phyloP scores from a whole-genome alignment of 2,888 invertebrate species.

The Caenorhabditis panamensis region DNA sequence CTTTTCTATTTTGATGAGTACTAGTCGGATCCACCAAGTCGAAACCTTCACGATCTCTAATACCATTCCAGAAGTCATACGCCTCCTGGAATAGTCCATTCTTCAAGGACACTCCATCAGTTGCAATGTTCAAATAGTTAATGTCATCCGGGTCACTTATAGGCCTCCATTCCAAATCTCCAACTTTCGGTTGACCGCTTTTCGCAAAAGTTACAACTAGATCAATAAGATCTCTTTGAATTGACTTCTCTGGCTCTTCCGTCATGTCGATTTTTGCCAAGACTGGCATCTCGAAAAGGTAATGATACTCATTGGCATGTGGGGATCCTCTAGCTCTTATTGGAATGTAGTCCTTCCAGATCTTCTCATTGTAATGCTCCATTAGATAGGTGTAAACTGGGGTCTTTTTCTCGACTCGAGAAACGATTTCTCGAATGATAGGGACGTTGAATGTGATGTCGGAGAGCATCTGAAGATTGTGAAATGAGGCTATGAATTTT shows the following conservation, averaged over 20 bases:
- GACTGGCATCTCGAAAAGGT: slow-evolving; percentile 60
- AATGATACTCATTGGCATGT: slow-evolving; percentile 69
- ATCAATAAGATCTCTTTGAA: slow-evolving; percentile 35
- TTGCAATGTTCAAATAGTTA: slow-evolving; percentile 43
- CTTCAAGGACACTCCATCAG: slow-evolving; percentile 25
- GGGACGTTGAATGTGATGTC: slow-evolving; percentile 60
- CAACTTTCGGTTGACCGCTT: slow-evolving; percentile 43
- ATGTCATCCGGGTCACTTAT: slow-evolving; percentile 45
- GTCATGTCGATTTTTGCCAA: slow-evolving; percentile 47
- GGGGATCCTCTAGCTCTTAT: slow-evolving; percentile 51
- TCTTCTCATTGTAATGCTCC: slow-evolving; percentile 53
- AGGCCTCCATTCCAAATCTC: slow-evolving; percentile 50
- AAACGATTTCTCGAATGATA: slow-evolving; percentile 49
- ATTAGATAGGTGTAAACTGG: slow-evolving; percentile 56
- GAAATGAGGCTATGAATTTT: too few relatives aligned
- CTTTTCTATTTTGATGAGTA: not conserved
- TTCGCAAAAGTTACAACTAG: slow-evolving; percentile 59
- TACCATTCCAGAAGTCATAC: slow-evolving; percentile 42
- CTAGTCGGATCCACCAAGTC: slow-evolving; percentile 52
- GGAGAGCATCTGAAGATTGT: slow-evolving; percentile 37
- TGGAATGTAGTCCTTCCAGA: slow-evolving; percentile 60
- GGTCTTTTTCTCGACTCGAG: slow-evolving; percentile 41
- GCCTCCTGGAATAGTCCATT: slow-evolving; percentile 53
- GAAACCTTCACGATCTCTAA: slow-evolving; percentile 40
- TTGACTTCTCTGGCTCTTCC: slow-evolving; percentile 29